Evolutionary conservation across 2,797 vertebrate genomes (phyloP), one percentile per base, ranked within the genome.

Genomic region (Thalassophryne amazonica): DNA sequence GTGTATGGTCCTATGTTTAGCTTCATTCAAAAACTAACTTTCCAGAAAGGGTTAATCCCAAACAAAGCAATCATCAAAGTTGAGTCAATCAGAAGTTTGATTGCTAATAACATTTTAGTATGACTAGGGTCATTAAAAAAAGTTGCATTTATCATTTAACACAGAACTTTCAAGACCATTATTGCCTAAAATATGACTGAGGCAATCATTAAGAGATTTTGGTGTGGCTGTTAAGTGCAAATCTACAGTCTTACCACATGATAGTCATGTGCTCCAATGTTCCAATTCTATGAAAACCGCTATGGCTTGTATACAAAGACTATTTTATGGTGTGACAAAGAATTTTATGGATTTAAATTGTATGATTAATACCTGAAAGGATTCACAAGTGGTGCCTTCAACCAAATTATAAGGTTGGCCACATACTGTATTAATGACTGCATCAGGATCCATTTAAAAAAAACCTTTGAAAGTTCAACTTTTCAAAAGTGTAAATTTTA

Each of bases 121-220:
- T n/a, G n/a, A n/a, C n/a, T n/a, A n/a, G n/a, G n/a, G n/a, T n/a
- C n/a, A n/a, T n/a, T n/a, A n/a, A n/a, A n/a, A n/a, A n/a, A n/a
- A n/a, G n/a, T n/a, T n/a, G n/a, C n/a, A n/a, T n/a, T n/a, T n/a
- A n/a, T n/a, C n/a, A 51, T 11, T 48, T 29, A 56, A 50, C 32
- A 27, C 47, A 64, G 32, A 60, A 40, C 45, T 36, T 32, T 33
- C 30, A 53, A 51, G 57, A 35, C 11, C 45, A 29, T 23, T 24
- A 24, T 43, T 25, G 37, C 68, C 52, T 60, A 59, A 68, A 79
- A 75, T 50, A 75, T 65, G 38, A 61, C 33, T 55, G 56, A 64
- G 16, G 8, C 38, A 4, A 49, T 65, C 50, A 67, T 23, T 54
- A 14, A 60, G 54, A 72, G 70, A 72, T 53, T 56, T 46, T 56